A percentile compares a stretch with the other conserved stretches of the same genome.
Evolutionary conservation across 2,888 invertebrate species (phyloP).

Genomic region (Hololepta plana): DNA sequence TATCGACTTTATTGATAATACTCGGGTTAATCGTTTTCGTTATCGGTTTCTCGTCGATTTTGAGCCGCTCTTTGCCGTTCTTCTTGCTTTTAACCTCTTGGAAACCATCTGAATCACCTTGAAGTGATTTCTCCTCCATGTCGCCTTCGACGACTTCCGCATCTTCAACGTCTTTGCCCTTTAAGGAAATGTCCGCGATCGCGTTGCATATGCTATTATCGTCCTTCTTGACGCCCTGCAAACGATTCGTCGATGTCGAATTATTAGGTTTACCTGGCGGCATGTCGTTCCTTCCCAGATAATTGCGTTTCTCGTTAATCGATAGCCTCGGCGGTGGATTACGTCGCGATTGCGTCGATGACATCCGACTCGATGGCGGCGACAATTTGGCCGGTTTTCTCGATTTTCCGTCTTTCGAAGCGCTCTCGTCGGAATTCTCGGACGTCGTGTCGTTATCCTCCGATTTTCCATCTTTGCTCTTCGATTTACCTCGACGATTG

Average conservation of each 20-base stretch:
- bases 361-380: slow-evolving; percentile 3
- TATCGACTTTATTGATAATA: no score
- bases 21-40: slow-evolving; percentile 12
- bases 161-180: slow-evolving; percentile 23
- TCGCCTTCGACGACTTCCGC: slow-evolving; percentile 15
- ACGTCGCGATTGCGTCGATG: slow-evolving; percentile 8
- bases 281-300: no score
- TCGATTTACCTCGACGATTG: slow-evolving; percentile 8
- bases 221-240: no score
- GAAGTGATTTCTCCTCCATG: slow-evolving; percentile 22
- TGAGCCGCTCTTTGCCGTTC: slow-evolving; percentile 28
- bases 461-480: slow-evolving; percentile 36
- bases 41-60: slow-evolving; percentile 18
- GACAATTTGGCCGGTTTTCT: slow-evolving; percentile 6
- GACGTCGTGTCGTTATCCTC: slow-evolving; percentile 70
- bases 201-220: slow-evolving; percentile 35
- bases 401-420: slow-evolving; percentile 5
- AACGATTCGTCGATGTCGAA: no score
- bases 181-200: slow-evolving; percentile 25
- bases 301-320: no score
- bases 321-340: slow-evolving; percentile 15
- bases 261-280: no score
- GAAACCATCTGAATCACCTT: slow-evolving; percentile 50
- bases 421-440: slow-evolving; percentile 41
- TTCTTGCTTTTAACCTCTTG: slow-evolving; percentile 74